Evolutionary conservation across 2,797 vertebrate species (phyloP), one percentile per base, ranked within the genome.

Genomic region (Serranus cabrilla): DNA sequence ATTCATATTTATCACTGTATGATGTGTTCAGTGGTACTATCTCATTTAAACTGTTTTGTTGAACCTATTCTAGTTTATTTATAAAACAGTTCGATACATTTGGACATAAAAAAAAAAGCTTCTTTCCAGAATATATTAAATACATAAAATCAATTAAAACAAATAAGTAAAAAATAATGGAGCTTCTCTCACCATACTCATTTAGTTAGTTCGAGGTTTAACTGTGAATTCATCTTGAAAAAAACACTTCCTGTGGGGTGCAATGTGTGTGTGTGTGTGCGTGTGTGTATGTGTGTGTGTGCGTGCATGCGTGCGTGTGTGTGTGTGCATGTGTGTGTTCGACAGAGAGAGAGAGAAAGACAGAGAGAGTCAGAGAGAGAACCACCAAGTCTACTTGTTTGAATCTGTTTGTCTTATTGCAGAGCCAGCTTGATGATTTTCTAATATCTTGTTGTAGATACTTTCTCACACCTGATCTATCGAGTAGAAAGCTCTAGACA

Each of bases 221-320:
- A 88, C 74, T 0, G 42, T 81, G 74, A 83, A 65, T 60, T 73
- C 72, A 63, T 66, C 18, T 80, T 49, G 13, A 73, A 58, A 71
- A 73, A 71, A 73, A 63, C n/a, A 56, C 70, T 90, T 91, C 84
- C 83, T 87, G 89, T 88, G 62, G 18, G 72, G 56, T 65, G 20
- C 37, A 65, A 40, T 11, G 16, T 71, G 70, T 70, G 67, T 62
- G 51, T 66, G 73, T 56, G 59, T 66, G 78, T 71, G 66, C 39
- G 63, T 56, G 49, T 34, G 51, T 50, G 59, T 63, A 25, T 64
- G 46, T 55, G 43, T 49, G 40, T 74, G 47, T 56, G 25, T 31
- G 71, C 43, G 74, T 37, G 42, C 25, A 55, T 45, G 37, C 11
- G 37, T 23, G 11, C 2, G 43, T 18, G 52, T 4, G 31, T 25